These are phyloP conservation scores for Ochlodes sylvanus DNA, from an alignment of 2,888 invertebrate genomes.

Conservation along the genomic window DNA sequence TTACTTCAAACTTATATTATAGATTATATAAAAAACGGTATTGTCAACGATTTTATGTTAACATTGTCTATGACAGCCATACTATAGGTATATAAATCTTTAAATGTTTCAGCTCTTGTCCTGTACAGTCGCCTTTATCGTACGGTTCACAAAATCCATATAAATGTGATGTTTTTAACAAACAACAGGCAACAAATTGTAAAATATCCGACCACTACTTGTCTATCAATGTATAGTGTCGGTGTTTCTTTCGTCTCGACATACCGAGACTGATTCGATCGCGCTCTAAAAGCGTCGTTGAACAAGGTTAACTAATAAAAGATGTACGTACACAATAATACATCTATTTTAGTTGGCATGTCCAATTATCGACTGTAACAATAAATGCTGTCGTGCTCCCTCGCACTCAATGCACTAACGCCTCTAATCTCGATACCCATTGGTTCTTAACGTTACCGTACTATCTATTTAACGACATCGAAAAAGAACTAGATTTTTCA, in stretches of 20 bases:
- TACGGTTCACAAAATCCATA: no score
- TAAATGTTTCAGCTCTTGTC: no score
- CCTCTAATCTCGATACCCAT: constrained; percentile 11
- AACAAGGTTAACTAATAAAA: constrained; percentile 27
- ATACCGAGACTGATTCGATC: not conserved
- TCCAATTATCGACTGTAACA: constrained; percentile 12
- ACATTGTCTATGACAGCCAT: no score
- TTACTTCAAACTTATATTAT: no score
- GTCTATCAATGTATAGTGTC: not conserved
- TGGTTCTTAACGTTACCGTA: constrained; percentile 4
- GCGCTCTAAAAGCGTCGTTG: not conserved
- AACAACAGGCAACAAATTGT: no score
- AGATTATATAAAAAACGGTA: no score
- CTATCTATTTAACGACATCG: constrained; percentile 27
- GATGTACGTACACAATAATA: constrained; percentile 27
- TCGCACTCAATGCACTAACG: not conserved
- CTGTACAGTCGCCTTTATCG: no score
- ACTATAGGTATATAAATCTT: no score
- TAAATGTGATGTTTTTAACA: no score
- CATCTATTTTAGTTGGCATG: constrained; percentile 33
- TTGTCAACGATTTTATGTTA: no score
- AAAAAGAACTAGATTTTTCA: constrained; percentile 27
- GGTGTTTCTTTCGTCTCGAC: not conserved
- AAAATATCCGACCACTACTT: not conserved
- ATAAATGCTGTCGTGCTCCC: constrained; percentile 22